phyloP scores from a whole-genome alignment of 35 echinoderm and acorn worm genomes.

The Stichopus chloronotus region DNA sequence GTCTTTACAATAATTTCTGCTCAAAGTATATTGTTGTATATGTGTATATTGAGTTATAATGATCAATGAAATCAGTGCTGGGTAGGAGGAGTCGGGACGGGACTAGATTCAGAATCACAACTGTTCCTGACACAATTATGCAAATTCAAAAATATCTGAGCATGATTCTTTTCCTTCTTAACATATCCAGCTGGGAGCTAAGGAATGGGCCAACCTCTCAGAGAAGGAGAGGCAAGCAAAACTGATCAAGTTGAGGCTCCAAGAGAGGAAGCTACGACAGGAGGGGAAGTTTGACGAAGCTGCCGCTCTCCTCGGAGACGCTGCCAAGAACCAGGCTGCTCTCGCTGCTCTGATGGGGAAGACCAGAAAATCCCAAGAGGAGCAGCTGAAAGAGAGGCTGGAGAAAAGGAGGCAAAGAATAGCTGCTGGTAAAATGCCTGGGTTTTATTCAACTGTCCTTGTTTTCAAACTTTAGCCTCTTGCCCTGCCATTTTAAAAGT shows the following conservation, averaged over 20 bases:
- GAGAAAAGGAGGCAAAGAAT: slow-evolving; percentile 50
- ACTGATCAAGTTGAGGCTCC: slow-evolving; percentile 81
- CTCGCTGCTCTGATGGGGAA: slow-evolving; percentile 86
- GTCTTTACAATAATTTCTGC: background rate
- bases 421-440: slow-evolving; percentile 51
- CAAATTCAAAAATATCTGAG: no score
- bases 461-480: no score
- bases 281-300: slow-evolving; percentile 93
- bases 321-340: slow-evolving; percentile 74
- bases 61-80: no score
- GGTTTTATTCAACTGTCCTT: no score
- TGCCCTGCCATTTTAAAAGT: no score
- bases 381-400: slow-evolving; percentile 80
- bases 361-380: slow-evolving; percentile 86
- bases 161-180: no score
- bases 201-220: slow-evolving; percentile 82
- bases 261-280: slow-evolving; percentile 77
- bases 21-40: no score
- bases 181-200: slow-evolving; percentile 72
- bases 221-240: slow-evolving; percentile 86
- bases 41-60: no score
- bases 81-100: no score
- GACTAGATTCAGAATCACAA: no score
- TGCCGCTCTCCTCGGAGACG: slow-evolving; percentile 82
- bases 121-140: no score